Base-by-base conservation (phyloP, 2,888 invertebrate genomes). In the Polyommatus icarus region DNA sequence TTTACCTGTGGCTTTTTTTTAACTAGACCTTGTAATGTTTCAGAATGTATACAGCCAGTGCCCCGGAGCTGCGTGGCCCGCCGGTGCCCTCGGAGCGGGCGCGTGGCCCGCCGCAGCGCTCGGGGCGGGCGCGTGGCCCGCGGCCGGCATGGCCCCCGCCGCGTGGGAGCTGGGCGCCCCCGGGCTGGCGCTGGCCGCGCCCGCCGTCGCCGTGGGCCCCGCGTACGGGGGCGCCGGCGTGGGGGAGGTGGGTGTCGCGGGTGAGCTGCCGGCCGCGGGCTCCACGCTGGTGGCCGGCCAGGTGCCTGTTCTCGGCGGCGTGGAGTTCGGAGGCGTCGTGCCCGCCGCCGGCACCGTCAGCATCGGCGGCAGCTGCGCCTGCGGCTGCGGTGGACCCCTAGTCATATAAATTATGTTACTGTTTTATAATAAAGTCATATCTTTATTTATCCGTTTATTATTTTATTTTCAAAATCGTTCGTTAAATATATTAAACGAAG, bases 301-400 rank as follows among this genome's bases (percentile, higher is more conserved):
- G 67, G 84, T 87, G 18, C 87, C 86, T 7, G 84, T 87, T 57
- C 76, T 84, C 54, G 87, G 87, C 72, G 83, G 82, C 24, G 86
- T 87, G 1, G 61, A 80, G 54, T 86, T 85, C 80, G 83, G 81
- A 72, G 87, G 87, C 18, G 61, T 77, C 12, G 76, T 82, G 7
- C 79, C 80, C 24, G 85, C 85, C 54, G 83, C 81, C 78, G 85
- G 86, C 20, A 73, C 82, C 18, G 87, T 86, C 36, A 80, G 84
- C 76, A 84, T 87, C 71, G 76, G 81, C 20, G 85, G 85, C 32
- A 81, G 80, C 80, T 85, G 86, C 78, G 82, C 80, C n/a, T 83
- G 84, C 77, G 80, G 79, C 24, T 81, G 82, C 77, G 77, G 78
- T 36, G 76, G 76, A 50, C 79, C 77, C 71, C 79, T 77, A 20